These are phyloP conservation scores for Carcharodon carcharias DNA, from an alignment of 2,797 vertebrate species.

Conservation along the genomic window DNA sequence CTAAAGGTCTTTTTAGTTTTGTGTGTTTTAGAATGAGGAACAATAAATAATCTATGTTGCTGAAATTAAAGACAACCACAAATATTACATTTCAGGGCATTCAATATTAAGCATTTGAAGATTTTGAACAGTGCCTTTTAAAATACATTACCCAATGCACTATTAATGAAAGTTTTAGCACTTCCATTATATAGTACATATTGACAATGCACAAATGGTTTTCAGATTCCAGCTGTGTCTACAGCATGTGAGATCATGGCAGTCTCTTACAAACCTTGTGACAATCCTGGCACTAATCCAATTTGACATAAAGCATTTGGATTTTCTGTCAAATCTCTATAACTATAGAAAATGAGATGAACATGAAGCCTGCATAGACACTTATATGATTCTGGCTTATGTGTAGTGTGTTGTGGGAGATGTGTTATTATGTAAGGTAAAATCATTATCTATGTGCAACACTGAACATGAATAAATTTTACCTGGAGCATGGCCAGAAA, in stretches of 20 bases:
- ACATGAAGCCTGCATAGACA: neutral
- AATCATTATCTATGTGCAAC: neutral
- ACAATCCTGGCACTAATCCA: neutral
- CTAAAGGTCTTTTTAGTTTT: neutral
- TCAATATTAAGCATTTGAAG: neutral
- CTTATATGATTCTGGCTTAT: neutral
- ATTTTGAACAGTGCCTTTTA: neutral
- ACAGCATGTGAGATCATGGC: neutral
- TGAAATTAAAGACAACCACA: neutral
- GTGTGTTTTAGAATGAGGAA: neutral
- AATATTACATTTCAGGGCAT: neutral
- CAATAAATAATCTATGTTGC: neutral
- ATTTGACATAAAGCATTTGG: neutral
- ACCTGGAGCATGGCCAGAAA: neutral
- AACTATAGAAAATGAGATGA: neutral
- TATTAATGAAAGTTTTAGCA: slow-evolving; percentile 23
- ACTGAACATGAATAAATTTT: neutral
- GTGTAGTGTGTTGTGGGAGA: neutral
- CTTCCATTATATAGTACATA: neutral
- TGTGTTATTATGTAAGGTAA: neutral
- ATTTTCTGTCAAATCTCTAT: neutral
- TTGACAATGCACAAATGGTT: neutral
- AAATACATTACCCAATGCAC: neutral
- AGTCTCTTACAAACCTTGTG: neutral
- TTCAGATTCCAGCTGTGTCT: neutral